Evolutionary conservation across 2,888 invertebrate genomes (phyloP).

Genomic region (Sesamia inferens): DNA sequence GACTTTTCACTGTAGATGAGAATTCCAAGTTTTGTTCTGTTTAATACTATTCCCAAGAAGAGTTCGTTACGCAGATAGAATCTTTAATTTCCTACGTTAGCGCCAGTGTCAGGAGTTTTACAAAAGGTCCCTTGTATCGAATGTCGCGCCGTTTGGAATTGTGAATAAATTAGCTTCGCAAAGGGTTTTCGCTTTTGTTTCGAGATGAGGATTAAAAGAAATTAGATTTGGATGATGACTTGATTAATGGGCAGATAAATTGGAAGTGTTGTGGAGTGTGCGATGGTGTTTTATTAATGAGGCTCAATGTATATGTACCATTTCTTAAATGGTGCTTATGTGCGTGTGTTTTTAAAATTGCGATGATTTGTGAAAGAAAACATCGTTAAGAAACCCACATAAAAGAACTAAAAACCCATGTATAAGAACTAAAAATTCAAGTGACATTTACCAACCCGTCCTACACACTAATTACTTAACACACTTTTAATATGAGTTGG

Average conservation of each 20-base stretch:
- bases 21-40: constrained; percentile 71
- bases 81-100: constrained; percentile 85
- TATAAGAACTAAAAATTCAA: background rate
- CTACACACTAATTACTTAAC: no score
- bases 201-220: constrained; percentile 37
- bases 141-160: constrained; percentile 66
- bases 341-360: background rate
- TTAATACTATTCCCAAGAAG: constrained; percentile 75
- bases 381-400: background rate
- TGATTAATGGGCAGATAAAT: constrained; percentile 41
- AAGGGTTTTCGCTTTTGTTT: constrained; percentile 66
- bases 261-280: background rate
- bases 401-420: background rate
- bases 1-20: constrained; percentile 47
- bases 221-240: constrained; percentile 42
- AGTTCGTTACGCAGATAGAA: constrained; percentile 85
- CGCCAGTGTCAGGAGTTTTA: constrained; percentile 75
- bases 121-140: constrained; percentile 71
- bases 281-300: background rate
- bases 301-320: background rate
- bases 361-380: background rate
- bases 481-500: no score
- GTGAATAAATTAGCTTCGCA: constrained; percentile 70
- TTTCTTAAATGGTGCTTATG: background rate
- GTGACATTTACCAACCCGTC: background rate